Conservation (phyloP, 2,797 vertebrate species). For the Emydoidea blandingii region DNA sequence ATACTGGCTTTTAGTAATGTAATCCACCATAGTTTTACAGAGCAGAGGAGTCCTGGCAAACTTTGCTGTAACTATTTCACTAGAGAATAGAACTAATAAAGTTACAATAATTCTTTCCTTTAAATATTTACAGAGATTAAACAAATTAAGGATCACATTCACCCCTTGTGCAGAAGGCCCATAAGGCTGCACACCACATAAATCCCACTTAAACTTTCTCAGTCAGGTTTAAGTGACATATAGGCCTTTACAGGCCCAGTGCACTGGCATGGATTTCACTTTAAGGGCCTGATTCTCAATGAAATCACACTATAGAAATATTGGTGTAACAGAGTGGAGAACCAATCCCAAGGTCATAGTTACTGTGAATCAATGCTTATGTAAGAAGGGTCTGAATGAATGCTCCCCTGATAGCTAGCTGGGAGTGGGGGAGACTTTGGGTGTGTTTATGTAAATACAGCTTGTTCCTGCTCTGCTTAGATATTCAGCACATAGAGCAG, state of each 20-base stretch:
- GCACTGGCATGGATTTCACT: background rate
- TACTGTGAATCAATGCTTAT: background rate
- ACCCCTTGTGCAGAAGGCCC: background rate
- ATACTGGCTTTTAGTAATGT: background rate
- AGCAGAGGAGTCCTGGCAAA: background rate
- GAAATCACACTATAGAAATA: background rate
- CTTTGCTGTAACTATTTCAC: background rate
- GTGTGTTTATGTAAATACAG: too few species aligned
- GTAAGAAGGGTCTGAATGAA: too few species aligned
- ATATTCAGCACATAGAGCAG: too few species aligned
- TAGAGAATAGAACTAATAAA: background rate
- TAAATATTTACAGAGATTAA: background rate
- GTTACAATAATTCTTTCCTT: slow-evolving; percentile 10
- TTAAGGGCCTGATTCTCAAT: background rate
- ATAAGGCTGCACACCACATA: background rate
- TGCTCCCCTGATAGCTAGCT: too few species aligned
- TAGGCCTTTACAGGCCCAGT: background rate
- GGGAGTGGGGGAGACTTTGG: too few species aligned
- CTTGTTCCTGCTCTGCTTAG: too few species aligned
- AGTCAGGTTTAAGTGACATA: background rate
- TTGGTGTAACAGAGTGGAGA: background rate
- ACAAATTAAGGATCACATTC: background rate
- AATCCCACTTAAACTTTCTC: slow-evolving; percentile 16
- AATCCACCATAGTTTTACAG: background rate
- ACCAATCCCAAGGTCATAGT: background rate